phyloP scores from a whole-genome alignment of 1,140 invertebrate species.

The Mamestra configurata region DNA sequence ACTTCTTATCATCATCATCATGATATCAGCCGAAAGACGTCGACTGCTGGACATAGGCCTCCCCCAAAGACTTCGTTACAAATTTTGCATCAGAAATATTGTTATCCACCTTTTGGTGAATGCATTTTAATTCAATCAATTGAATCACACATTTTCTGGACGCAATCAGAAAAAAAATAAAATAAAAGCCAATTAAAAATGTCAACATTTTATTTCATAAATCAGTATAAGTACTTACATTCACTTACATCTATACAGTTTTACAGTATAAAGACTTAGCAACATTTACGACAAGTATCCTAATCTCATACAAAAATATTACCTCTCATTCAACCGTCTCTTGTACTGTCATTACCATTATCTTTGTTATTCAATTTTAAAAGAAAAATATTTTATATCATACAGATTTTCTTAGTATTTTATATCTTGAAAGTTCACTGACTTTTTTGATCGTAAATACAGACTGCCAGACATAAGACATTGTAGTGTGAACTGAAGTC shows the following conservation, averaged over 20 bases:
- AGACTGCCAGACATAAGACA: neutral
- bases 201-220: constrained; percentile 85
- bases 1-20: no score
- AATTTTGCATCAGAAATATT: no score
- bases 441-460: neutral
- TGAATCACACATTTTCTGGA: no score
- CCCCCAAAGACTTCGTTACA: no score
- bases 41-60: no score
- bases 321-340: constrained; percentile 67
- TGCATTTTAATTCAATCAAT: no score
- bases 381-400: constrained; percentile 5
- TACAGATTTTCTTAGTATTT: neutral
- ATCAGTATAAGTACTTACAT: constrained; percentile 81
- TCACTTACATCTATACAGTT: constrained; percentile 69
- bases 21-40: no score
- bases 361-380: constrained; percentile 4
- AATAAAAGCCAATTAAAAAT: constrained; percentile 69
- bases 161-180: neutral
- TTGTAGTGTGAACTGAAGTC: neutral
- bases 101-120: no score
- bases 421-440: constrained; percentile 3
- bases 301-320: constrained; percentile 81
- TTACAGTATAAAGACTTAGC: constrained; percentile 75
- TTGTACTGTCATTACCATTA: constrained; percentile 68
- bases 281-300: constrained; percentile 68